These are phyloP conservation scores for Cynodonichthys magdalenae DNA, from an alignment of 2,797 vertebrate genomes.

Conservation along the genomic window DNA sequence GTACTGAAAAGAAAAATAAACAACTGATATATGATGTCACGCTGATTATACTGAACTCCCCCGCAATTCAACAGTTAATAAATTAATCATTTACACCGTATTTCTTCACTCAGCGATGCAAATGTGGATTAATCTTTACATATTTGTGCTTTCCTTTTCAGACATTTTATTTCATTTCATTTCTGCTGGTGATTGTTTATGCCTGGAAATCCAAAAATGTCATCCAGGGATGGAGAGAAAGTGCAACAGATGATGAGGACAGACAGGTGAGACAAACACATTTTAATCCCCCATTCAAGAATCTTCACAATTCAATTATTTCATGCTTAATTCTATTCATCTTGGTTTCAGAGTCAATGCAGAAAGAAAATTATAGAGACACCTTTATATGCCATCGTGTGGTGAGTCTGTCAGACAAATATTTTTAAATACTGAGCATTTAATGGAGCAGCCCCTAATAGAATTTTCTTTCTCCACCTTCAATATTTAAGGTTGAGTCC, in stretches of 20 bases:
- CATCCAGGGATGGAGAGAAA: constrained; percentile 76
- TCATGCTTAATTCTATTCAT: not conserved
- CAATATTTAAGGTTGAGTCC: constrained; percentile 67
- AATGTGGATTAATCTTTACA: constrained; percentile 1
- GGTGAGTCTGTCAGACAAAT: constrained; percentile 65
- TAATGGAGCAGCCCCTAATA: not conserved
- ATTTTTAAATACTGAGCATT: not conserved
- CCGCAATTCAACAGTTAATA: not conserved
- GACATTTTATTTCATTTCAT: constrained; percentile 83
- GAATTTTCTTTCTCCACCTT: constrained; percentile 14
- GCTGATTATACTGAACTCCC: not conserved
- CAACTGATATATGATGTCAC: no score
- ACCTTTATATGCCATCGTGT: constrained; percentile 62
- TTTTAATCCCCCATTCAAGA: not conserved
- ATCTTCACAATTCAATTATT: not conserved
- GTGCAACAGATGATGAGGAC: constrained; percentile 43
- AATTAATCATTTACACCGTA: not conserved
- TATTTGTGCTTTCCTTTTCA: constrained; percentile 52
- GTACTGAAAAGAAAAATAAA: no score
- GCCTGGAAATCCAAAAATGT: constrained; percentile 79
- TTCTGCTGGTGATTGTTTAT: constrained; percentile 83
- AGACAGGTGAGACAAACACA: constrained; percentile 61
- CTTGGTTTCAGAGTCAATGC: constrained; percentile 42
- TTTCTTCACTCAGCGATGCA: not conserved
- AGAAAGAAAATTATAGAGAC: constrained; percentile 20